A percentile compares a stretch with the other conserved stretches of the same genome.
Evolutionary conservation across 2,888 invertebrate genomes (phyloP).

Genomic region (Halictus quadricinctus): DNA sequence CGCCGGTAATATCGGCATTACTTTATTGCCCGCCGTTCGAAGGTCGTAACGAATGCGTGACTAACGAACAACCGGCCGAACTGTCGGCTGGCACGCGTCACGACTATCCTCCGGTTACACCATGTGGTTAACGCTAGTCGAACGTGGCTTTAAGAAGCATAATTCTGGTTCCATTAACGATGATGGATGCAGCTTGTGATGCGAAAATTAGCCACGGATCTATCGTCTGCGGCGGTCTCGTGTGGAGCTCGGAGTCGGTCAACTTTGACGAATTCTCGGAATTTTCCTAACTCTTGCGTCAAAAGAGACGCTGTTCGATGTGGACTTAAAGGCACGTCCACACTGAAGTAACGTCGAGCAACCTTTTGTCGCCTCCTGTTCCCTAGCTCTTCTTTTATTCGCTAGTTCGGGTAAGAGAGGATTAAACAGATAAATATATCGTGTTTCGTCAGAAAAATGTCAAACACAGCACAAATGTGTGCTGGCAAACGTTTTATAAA

Average conservation of each 20-base stretch:
- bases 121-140: background rate
- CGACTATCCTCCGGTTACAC: background rate
- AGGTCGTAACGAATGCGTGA: conserved; percentile 54
- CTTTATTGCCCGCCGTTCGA: conserved; percentile 51
- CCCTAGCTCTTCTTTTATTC: no score
- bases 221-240: background rate
- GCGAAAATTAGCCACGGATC: background rate
- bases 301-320: no score
- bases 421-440: no score
- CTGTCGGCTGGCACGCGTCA: conserved; percentile 12
- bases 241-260: background rate
- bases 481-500: no score
- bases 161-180: conserved; percentile 1
- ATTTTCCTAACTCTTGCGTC: no score
- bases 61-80: conserved; percentile 30
- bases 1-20: conserved; percentile 59
- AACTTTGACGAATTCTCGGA: background rate
- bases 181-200: background rate
- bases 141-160: background rate
- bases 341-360: no score
- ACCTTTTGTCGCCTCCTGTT: no score
- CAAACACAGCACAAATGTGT: no score
- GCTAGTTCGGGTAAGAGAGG: no score
- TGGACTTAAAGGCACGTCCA: no score
- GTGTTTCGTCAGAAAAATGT: no score